Evolutionary conservation across 2,888 invertebrate genomes (phyloP), one percentile per base, ranked within the genome.

Genomic region (Amblyjoppa fuscipennis): DNA sequence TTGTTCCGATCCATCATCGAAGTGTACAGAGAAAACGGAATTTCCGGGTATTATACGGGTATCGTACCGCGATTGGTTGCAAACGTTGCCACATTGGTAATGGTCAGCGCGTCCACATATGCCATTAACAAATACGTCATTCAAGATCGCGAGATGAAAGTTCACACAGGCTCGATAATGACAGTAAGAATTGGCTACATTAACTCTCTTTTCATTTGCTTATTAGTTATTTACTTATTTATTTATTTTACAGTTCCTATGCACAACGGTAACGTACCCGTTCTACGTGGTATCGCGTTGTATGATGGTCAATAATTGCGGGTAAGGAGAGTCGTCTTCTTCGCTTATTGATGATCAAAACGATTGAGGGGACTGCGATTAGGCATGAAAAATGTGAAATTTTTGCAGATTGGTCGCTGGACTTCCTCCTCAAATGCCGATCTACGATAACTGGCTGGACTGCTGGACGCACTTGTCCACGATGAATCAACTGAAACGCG

Each of bases 251-350:
- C 94, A 96, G 96, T 97, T 98, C 93, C 94, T 98, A 75, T 97
- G 98, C 83, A 96, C 97, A 86, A 97, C 98, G 80, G 92, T 98
- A 86, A 97, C 98, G n/a, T 99, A 99, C 94, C 99, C 99, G 28
- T 96, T 99, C 93, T 96, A 97, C 93, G 97, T 99, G 83, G 98
- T 99, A 0, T 97, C 98, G 13, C 98, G 98, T 83, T 98, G 98
- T 91, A 98, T 99, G 98, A 96, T 97, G 83, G 97, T 99, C 11
- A 97, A 97, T 84, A 97, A 98, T 84, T 97, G 97, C 20, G 96
- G 96, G 95, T 96, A 92, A 93, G 94, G 92, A 75, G 11, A 31
- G 38, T 7, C 1, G 9, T 45, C 41, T n/a, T 38, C 3, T 20
- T 34, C 25, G 25, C 38, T 66, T 9, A 4, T 7, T 25, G 41